Evolutionary conservation across 2,113 vertebrate genomes (phyloP).

Genomic region (Odontophorus gujanensis): DNA sequence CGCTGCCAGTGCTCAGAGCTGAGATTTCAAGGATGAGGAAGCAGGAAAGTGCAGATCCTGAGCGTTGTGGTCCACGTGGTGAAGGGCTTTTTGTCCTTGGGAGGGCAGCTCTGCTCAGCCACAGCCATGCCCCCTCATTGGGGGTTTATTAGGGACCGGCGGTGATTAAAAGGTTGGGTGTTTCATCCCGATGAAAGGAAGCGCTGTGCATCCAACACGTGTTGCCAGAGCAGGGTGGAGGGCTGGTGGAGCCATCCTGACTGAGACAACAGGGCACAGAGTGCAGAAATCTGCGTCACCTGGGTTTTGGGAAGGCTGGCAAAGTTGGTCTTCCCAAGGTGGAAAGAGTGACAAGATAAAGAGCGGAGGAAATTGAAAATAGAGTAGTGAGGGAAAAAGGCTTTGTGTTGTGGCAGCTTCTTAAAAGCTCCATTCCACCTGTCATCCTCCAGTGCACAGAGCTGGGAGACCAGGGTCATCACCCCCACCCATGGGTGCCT

Average conservation of each 20-base stretch:
- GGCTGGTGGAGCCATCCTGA: not conserved
- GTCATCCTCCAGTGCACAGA: rapidly evolving
- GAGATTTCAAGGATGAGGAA: constrained; percentile 4
- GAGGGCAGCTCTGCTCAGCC: not conserved
- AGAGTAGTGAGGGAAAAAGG: not conserved
- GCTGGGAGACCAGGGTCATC: not conserved
- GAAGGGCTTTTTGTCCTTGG: not conserved
- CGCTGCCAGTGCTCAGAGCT: constrained; percentile 23
- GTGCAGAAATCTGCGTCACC: not conserved
- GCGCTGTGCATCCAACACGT: not conserved
- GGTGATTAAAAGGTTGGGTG: not conserved
- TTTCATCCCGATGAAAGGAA: not conserved
- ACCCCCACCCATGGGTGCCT: rapidly evolving
- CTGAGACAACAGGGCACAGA: not conserved
- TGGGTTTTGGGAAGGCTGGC: not conserved
- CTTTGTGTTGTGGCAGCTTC: rapidly evolving
- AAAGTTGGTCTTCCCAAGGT: too few relatives aligned
- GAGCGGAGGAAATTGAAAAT: not conserved
- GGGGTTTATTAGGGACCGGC: not conserved
- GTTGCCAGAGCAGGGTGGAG: not conserved
- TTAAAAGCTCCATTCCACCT: not conserved
- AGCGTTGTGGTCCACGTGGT: rapidly evolving
- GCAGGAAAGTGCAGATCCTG: not conserved
- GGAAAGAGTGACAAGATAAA: not conserved
- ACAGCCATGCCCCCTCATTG: not conserved